Percentiles rank a stretch among this genome's conserved stretches.
Evolutionary conservation across 1,140 invertebrate genomes (phyloP).

Genomic region (Phthorimaea operculella): DNA sequence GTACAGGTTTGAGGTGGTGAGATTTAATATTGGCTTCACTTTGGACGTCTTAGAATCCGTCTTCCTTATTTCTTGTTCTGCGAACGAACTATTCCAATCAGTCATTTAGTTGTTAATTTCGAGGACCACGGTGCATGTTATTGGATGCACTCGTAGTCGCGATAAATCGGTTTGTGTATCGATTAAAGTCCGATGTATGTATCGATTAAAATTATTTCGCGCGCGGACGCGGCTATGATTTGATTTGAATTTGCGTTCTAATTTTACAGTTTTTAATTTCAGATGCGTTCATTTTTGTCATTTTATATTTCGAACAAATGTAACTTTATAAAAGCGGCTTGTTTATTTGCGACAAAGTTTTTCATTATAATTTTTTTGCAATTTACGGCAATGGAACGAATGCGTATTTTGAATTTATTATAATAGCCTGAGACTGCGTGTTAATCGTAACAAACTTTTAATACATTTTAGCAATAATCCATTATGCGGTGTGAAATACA

Average conservation of each 20-base stretch:
- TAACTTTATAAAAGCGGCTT: neutral
- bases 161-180: conserved; percentile 40
- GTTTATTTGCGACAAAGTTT: neutral
- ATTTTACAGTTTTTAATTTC: neutral
- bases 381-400: too few relatives aligned
- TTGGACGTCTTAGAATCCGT: too few relatives aligned
- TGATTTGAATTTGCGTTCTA: neutral
- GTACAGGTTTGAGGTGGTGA: too few relatives aligned
- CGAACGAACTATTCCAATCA: conserved; percentile 40
- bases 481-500: neutral
- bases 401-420: too few relatives aligned
- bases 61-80: too few relatives aligned
- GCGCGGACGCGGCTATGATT: neutral
- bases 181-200: conserved; percentile 25
- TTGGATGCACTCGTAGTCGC: conserved; percentile 31
- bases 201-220: conserved; percentile 21
- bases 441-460: too few relatives aligned
- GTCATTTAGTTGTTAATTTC: conserved; percentile 62
- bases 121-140: conserved; percentile 61
- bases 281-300: neutral
- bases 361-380: neutral
- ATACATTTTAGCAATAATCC: neutral
- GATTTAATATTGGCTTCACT: too few relatives aligned
- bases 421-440: too few relatives aligned
- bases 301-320: neutral